These are phyloP conservation scores for Crocuta crocuta DNA, from an alignment of 2,113 vertebrate genomes.

Conservation along the genomic window DNA sequence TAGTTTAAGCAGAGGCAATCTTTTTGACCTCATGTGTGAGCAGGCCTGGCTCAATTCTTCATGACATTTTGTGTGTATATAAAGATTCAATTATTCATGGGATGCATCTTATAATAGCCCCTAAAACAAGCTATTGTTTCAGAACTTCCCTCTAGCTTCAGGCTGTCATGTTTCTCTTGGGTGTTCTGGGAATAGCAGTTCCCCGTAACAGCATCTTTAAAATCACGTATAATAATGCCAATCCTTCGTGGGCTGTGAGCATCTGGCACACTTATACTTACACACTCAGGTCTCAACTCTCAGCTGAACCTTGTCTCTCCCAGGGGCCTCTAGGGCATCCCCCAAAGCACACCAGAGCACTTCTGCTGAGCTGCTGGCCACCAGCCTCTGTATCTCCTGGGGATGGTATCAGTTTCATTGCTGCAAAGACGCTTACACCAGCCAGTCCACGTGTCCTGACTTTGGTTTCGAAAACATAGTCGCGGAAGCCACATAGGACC, in stretches of 20 bases:
- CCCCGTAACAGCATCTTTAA: not conserved
- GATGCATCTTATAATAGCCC: not conserved
- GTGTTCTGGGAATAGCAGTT: constrained; percentile 21
- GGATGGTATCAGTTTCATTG: not conserved
- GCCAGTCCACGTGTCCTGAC: not conserved
- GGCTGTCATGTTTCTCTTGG: not conserved
- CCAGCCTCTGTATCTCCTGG: not conserved
- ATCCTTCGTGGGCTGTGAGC: not conserved
- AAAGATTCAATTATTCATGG: constrained; percentile 3
- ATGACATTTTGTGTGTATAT: not conserved
- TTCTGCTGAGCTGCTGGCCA: not conserved
- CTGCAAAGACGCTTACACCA: not conserved
- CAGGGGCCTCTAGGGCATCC: not conserved
- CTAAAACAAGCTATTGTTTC: not conserved
- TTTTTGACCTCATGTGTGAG: not conserved
- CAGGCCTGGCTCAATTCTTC: not conserved
- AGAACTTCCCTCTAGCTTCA: not conserved
- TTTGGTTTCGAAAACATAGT: not conserved
- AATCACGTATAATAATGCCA: not conserved
- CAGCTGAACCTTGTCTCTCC: not conserved
- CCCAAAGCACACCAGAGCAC: not conserved
- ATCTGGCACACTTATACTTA: not conserved
- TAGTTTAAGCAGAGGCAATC: constrained; percentile 8
- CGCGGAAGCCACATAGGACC: not conserved
- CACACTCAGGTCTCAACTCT: not conserved